A percentile compares a stretch with the other conserved stretches of the same genome.
These are phyloP conservation scores for Gymnocypris eckloni DNA, from an alignment of 2,797 vertebrate species.

Conservation along the genomic window DNA sequence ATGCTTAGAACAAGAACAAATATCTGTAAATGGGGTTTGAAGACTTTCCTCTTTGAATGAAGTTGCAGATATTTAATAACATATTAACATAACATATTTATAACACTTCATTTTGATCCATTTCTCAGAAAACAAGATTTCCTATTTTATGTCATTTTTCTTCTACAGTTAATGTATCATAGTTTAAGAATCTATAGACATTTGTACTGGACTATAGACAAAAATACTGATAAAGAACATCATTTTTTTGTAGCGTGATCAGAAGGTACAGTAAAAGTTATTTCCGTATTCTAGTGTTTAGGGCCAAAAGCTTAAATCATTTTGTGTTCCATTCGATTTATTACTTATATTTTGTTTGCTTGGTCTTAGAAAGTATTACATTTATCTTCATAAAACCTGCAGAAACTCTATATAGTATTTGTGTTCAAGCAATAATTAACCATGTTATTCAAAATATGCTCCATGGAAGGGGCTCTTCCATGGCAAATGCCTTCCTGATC, in stretches of 20 bases:
- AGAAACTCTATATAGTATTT: background rate
- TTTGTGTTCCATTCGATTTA: background rate
- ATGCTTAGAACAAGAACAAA: background rate
- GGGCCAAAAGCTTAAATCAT: too few species aligned
- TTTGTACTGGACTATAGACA: background rate
- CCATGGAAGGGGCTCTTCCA: conserved; percentile 14
- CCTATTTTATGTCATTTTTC: background rate
- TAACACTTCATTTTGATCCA: background rate
- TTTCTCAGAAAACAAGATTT: background rate
- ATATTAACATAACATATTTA: too few species aligned
- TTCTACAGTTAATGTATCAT: background rate
- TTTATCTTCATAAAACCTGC: background rate
- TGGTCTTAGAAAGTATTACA: background rate
- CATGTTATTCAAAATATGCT: background rate
- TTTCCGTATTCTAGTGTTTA: background rate
- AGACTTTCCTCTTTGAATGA: background rate
- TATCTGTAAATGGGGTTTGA: background rate
- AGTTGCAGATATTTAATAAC: background rate
- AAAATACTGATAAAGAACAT: background rate
- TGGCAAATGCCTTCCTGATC: conserved; percentile 25
- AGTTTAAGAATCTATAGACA: background rate
- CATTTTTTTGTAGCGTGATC: background rate
- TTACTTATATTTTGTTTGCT: background rate
- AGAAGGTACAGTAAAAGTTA: background rate
- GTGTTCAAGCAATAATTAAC: background rate